Evolutionary conservation across 2,797 vertebrate genomes (phyloP).

Genomic region (Rachycentron canadum): DNA sequence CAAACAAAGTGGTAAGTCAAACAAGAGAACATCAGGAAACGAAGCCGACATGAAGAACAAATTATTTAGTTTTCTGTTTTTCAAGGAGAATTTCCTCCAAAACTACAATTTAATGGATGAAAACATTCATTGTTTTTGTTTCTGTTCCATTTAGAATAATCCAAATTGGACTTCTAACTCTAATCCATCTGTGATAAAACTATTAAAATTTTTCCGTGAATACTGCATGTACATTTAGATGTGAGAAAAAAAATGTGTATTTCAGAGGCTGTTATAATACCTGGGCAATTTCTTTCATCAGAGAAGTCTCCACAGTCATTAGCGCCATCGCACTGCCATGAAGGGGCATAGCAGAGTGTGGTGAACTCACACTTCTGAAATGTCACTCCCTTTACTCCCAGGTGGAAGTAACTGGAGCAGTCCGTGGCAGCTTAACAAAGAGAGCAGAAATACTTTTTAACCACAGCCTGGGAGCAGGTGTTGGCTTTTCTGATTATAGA

Average conservation of each 20-base stretch:
- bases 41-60: conserved; percentile 19
- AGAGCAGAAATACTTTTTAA: conserved; percentile 32
- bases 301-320: conserved; percentile 97
- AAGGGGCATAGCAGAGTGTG: conserved; percentile 92
- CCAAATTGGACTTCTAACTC: conserved; percentile 21
- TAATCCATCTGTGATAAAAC: conserved; percentile 8
- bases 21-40: conserved; percentile 11
- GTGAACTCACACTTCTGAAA: conserved; percentile 97
- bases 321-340: conserved; percentile 95
- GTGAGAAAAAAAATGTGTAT: conserved; percentile 8
- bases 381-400: conserved; percentile 92
- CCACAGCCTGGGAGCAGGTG: not conserved
- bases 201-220: not conserved
- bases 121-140: conserved; percentile 24
- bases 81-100: conserved; percentile 20
- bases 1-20: not conserved
- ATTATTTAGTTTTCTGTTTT: conserved; percentile 25
- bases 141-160: conserved; percentile 31
- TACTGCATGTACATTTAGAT: not conserved
- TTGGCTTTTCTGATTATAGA: not conserved
- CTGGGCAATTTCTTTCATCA: conserved; percentile 93
- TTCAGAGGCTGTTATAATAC: conserved; percentile 63
- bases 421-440: conserved; percentile 89
- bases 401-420: conserved; percentile 94
- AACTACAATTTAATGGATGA: conserved; percentile 43